Evolutionary conservation across 2,888 invertebrate genomes (phyloP), one percentile per base, ranked within the genome.

Genomic region (Leptopterna dolabrata): DNA sequence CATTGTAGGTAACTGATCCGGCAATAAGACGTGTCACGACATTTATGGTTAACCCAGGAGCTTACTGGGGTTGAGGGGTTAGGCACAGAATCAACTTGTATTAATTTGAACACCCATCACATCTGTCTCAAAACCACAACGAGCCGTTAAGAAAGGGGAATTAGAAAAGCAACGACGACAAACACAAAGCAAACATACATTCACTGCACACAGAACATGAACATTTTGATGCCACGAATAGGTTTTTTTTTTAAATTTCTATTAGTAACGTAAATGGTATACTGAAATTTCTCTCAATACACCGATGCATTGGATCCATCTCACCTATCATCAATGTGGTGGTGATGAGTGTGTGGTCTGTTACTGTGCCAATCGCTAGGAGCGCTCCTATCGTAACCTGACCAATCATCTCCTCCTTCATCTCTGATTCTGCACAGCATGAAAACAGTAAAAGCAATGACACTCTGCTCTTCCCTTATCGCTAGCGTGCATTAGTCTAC

Each of bases 351-450:
- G 14, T 29, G 47, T 30, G 73, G 85, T 73, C 47, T 27, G 19
- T 63, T 71, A 76, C 36, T 45, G 45, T 73, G 85, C 85, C 85
- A 85, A 47, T 85, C 85, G n/a, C 43, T 36, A 76, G 43, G 43
- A 55, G 55, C 76, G 24, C 45, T 47, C 30, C 85, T 36, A 63
- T 85, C 85, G 36, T 85, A 85, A n/a, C 85, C 85, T 29, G 85
- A 45, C 85, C 85, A 85, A 76, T 85, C 85, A 30, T 85, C 85
- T 9, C 29, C n/a, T 73, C 71, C 85, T 85, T 85, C 85, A n/a
- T 85, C 85, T 29, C 85, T 71, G 24, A 85, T 47, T 55, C 85
- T 85, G 51, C 43, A 47, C 47, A 81, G 63, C 24, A 78, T 78
- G 78, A 78, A 78, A 78, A 78, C 45, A 41, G 78, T 73, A n/a